phyloP scores from a whole-genome alignment of 2,888 invertebrate genomes.

The Lithophane leautieri region DNA sequence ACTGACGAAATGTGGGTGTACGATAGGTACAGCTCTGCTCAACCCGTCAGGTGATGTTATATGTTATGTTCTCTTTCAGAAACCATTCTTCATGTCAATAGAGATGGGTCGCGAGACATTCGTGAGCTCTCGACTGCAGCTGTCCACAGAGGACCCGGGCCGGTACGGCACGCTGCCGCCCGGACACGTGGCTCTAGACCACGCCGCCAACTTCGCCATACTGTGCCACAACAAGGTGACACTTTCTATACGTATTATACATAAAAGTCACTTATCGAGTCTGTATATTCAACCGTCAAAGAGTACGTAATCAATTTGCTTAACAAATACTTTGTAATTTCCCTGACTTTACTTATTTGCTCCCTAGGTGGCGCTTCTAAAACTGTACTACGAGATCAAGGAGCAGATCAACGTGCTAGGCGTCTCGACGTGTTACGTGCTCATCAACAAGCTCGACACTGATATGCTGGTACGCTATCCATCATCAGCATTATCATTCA shows the following conservation, averaged over 20 bases:
- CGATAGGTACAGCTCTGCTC: background rate
- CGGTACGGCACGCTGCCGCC: conserved; percentile 80
- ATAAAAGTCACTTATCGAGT: background rate
- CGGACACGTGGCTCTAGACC: conserved; percentile 79
- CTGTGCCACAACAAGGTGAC: conserved; percentile 81
- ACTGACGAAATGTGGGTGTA: background rate
- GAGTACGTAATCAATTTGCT: no score
- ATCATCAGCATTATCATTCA: no score
- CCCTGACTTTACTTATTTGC: background rate
- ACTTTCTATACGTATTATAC: background rate
- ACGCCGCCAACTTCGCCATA: conserved; percentile 76
- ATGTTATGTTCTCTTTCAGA: conserved; percentile 68
- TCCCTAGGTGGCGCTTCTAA: conserved; percentile 90
- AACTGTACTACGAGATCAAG: conserved; percentile 91
- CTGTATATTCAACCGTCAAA: no score
- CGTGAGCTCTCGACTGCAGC: conserved; percentile 79
- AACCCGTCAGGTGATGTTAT: background rate
- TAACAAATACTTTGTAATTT: background rate
- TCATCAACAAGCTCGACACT: conserved; percentile 91
- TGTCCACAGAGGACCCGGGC: conserved; percentile 77
- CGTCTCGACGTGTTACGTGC: conserved; percentile 91
- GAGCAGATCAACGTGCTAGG: conserved; percentile 92
- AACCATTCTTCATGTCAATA: conserved; percentile 85
- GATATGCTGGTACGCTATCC: conserved; percentile 88
- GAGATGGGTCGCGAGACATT: conserved; percentile 83